Percentiles rank a stretch among this genome's conserved stretches.
phyloP scores from a whole-genome alignment of 2,797 vertebrate genomes.

The Discoglossus pictus region DNA sequence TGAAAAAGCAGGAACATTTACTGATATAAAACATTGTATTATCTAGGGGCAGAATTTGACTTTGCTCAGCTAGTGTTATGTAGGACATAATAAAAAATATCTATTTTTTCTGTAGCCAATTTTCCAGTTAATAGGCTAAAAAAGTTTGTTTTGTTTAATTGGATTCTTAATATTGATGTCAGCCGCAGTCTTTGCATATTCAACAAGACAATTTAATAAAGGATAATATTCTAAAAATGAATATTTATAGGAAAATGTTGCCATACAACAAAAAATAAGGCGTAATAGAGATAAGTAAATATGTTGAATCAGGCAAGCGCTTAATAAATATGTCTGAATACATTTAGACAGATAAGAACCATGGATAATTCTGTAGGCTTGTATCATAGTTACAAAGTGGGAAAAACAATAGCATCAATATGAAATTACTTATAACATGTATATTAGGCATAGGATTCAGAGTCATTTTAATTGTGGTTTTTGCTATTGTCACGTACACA shows the following conservation, averaged over 20 bases:
- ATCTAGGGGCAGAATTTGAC: not conserved
- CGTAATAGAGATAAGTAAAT: not conserved
- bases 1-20: not conserved
- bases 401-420: no score
- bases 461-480: no score
- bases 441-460: no score
- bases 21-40: not conserved
- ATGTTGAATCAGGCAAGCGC: not conserved
- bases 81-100: not conserved
- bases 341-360: slow-evolving; percentile 13
- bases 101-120: not conserved
- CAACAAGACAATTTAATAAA: not conserved
- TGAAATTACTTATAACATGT: no score
- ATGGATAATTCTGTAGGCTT: not conserved
- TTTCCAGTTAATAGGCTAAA: slow-evolving; percentile 12
- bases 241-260: not conserved
- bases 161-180: slow-evolving; percentile 1
- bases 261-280: not conserved
- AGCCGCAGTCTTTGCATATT: not conserved
- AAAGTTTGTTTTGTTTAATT: slow-evolving; percentile 9
- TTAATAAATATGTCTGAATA: slow-evolving; percentile 12
- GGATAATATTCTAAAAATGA: slow-evolving; percentile 7
- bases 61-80: not conserved
- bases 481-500: no score
- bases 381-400: no score